Base-by-base conservation (phyloP, 2,797 vertebrate genomes). In the Anas flavirostris region DNA sequence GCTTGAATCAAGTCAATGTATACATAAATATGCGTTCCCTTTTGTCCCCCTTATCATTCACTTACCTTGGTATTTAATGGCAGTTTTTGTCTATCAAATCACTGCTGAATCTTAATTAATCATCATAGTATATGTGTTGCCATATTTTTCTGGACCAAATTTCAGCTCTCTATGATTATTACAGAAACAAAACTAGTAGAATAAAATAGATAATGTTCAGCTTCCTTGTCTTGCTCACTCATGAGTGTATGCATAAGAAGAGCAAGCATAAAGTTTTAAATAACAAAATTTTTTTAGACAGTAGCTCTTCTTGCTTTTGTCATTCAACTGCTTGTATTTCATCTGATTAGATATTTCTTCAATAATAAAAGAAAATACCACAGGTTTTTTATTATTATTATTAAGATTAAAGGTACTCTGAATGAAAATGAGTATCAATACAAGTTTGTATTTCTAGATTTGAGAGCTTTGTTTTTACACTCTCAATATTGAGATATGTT, bases 401-500 rank as follows among this genome's bases (percentile, higher is more conserved):
- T 55, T 66, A 63, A 64, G 26, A 72, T 12, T 33, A 4, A 8
- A 63, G 35, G 64, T 66, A 28, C 16, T 35, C 7, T 43, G 29
- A n/a, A 31, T 41, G 25, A 66, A 91, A 82, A n/a, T 1, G 0
- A 4, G 0, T 12, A 37, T 39, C 0, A 2, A 72, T 64, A 58
- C 7, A 43, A 74, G 18, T 9, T 41, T 58, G 1, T 21, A 13
- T 64, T 85, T 55, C 33, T 74, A 33, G 5, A 8, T 41, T 64
- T 62, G 37, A 12, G 48, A 68, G 15, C 16, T 70, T 39, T 86
- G 8, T 44, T 78, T 68, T 44, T 43, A 28, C 1, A 2, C 4
- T 39, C 15, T 12, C 75, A 35, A 44, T 64, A 39, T 2, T 29
- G 15, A 74, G 48, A n/a, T 58, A 10, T 0, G 2, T 8, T 15